Conservation (phyloP, 2,113 vertebrate genomes). For the Mesembrinibis cayennensis region DNA sequence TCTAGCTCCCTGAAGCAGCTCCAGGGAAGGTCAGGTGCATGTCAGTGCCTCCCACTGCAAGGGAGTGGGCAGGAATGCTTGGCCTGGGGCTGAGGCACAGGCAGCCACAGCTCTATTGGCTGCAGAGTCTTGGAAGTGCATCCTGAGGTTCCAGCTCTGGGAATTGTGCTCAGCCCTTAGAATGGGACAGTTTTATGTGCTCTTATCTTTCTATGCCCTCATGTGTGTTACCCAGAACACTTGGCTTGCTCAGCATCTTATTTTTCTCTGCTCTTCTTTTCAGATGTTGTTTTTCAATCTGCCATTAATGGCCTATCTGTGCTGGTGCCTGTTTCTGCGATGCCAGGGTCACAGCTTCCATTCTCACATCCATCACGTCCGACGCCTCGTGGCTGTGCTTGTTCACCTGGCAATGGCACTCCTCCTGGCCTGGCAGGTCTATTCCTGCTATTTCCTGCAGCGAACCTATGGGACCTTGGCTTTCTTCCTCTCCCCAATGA, state of each 20-base stretch:
- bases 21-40: neutral
- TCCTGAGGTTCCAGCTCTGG: neutral
- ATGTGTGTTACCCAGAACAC: neutral
- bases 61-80: neutral
- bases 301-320: slow-evolving; percentile 89
- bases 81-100: neutral
- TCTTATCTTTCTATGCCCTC: neutral
- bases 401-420: slow-evolving; percentile 81
- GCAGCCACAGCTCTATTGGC: neutral
- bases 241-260: neutral
- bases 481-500: slow-evolving; percentile 89
- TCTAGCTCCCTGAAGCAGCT: neutral
- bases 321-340: slow-evolving; percentile 90
- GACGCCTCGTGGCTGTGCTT: slow-evolving; percentile 53
- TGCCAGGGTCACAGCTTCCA: slow-evolving; percentile 83
- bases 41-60: neutral
- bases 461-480: slow-evolving; percentile 86
- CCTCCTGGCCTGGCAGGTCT: slow-evolving; percentile 89
- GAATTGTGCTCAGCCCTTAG: neutral
- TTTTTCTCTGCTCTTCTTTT: neutral
- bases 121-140: neutral
- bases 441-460: slow-evolving; percentile 89
- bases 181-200: neutral
- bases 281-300: slow-evolving; percentile 94
- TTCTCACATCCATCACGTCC: slow-evolving; percentile 80